These are phyloP conservation scores for Anabacerthia variegaticeps DNA, from an alignment of 2,797 vertebrate genomes.

Conservation along the genomic window DNA sequence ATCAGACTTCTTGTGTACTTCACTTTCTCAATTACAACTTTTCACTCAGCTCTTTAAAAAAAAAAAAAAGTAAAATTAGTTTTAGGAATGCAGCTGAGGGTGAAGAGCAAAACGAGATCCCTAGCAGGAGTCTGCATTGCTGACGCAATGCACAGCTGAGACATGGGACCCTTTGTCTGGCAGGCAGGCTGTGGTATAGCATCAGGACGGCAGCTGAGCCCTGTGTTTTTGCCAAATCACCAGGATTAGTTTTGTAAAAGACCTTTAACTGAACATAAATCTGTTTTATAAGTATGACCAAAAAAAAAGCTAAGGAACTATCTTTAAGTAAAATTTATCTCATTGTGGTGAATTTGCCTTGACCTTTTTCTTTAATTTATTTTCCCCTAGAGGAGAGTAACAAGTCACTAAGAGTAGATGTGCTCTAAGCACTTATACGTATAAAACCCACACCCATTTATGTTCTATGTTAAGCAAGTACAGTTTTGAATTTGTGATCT, in stretches of 20 bases:
- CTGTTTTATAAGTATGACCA: not conserved
- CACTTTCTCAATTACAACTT: not conserved
- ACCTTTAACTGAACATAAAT: not conserved
- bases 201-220: not conserved
- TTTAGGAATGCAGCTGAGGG: not conserved
- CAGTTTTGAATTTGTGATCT: not conserved
- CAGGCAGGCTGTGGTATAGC: not conserved
- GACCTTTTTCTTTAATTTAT: not conserved
- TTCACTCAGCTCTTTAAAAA: not conserved
- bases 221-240: not conserved
- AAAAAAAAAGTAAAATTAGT: not conserved
- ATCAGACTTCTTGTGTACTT: not conserved
- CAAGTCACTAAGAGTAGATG: not conserved
- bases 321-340: not conserved
- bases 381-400: not conserved
- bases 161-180: accelerated
- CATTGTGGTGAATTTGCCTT: not conserved
- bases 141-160: not conserved
- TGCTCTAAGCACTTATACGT: not conserved
- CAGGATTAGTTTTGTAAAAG: not conserved
- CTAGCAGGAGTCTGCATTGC: not conserved
- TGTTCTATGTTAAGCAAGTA: not conserved
- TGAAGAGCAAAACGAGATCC: not conserved
- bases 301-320: not conserved
- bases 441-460: not conserved